Base-by-base conservation (phyloP, 2,888 invertebrate species). In the Oligia latruncula region DNA sequence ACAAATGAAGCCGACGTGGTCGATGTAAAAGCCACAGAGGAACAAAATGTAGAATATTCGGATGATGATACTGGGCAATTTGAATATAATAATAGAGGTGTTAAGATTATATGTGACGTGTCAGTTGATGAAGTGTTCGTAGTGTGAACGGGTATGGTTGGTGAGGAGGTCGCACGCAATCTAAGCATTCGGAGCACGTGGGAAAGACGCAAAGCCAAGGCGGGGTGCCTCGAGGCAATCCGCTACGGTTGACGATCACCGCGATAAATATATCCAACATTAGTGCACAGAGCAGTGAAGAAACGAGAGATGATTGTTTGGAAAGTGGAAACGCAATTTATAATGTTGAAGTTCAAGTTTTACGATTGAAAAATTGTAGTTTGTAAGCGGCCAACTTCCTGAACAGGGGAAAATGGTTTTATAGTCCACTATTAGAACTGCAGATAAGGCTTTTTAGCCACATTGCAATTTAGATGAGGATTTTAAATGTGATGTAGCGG, bases 111-210 rank as follows among this genome's bases (percentile, higher is more conserved):
- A 83, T 92, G 83, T 90, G 91, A 86, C 79, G 78, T 84, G 82
- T 84, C 80, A 80, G 88, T 89, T 91, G 92, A 92, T 92, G 91
- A 91, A 89, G 92, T 91, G 83, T 86, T 88, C 88, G 91, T 92
- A 90, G 90, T 95, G 87, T 94, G 93, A 93, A 93, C 93, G 87
- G 78, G 90, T 90, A 92, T 90, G 91, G 92, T 93, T 93, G 92
- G 93, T 93, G 92, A 93, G 92, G 93, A 95, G 95, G 95, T 95
- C 95, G 93, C 97, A 97, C 96, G 97, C 96, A 95, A 97, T 96
- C 94, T 94, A 92, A 95, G 95, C 96, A 96, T 96, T 97, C 95
- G 90, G 95, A 92, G 94, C 97, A 97, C 96, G 97, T 96, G 97
- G 97, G 97, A 97, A 97, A 93, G 94, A 93, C 90, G 89, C 92